Percentiles rank a stretch among this genome's conserved stretches.
Conservation (phyloP, 2,113 vertebrate genomes). For the Micronycteris hirsuta region DNA sequence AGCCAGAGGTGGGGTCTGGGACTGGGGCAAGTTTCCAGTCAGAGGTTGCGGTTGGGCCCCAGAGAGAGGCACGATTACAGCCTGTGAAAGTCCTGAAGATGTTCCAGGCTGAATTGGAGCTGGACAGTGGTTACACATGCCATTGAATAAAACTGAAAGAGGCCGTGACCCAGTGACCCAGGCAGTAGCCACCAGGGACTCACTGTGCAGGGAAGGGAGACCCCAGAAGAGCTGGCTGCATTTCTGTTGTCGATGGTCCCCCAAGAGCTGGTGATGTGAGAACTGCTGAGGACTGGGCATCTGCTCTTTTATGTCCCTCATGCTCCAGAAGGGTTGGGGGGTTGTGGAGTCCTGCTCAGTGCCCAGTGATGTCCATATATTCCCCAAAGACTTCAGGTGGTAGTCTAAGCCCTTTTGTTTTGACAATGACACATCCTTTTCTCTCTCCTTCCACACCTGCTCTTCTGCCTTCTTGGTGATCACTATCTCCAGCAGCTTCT, state of each 20-base stretch:
- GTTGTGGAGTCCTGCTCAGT: background rate
- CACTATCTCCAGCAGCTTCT: background rate
- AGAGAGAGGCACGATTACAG: background rate
- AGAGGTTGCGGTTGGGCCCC: background rate
- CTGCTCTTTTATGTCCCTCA: background rate
- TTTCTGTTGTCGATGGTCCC: background rate
- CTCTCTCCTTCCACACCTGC: background rate
- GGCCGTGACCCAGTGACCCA: background rate
- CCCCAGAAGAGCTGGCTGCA: constrained; percentile 46
- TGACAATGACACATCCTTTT: background rate
- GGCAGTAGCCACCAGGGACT: constrained; percentile 29
- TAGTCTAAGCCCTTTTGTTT: background rate
- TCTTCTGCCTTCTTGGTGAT: background rate
- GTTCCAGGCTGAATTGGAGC: background rate
- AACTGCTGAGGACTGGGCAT: background rate
- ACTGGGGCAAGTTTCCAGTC: background rate
- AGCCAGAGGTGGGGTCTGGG: background rate
- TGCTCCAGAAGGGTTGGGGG: background rate
- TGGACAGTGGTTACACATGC: background rate
- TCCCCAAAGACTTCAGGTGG: background rate
- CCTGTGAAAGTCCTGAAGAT: background rate
- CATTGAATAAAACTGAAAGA: constrained; percentile 13
- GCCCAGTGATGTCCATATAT: background rate
- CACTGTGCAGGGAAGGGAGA: constrained; percentile 48
- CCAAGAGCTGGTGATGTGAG: background rate